Conservation (phyloP, 2,888 invertebrate genomes). For the Drosophila vallismaia region DNA sequence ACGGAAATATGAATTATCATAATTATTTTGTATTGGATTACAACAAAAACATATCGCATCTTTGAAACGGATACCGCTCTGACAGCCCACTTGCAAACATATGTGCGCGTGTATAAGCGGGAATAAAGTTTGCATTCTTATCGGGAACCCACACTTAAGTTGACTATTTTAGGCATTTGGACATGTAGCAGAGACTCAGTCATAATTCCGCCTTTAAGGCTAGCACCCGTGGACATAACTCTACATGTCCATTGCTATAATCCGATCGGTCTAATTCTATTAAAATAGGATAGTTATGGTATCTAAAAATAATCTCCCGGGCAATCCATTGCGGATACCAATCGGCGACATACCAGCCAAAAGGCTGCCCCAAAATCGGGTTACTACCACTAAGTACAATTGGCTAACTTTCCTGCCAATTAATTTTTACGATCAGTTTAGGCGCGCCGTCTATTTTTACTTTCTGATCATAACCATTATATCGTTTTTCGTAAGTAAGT, state of each 20-base stretch:
- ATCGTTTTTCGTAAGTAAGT: slow-evolving; percentile 87
- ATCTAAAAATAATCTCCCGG: neutral
- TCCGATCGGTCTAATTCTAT: neutral
- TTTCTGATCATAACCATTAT: slow-evolving; percentile 90
- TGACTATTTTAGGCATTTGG: slow-evolving; percentile 19
- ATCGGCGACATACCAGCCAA: slow-evolving; percentile 38
- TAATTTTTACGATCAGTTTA: slow-evolving; percentile 92
- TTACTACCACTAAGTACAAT: slow-evolving; percentile 89
- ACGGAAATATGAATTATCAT: slow-evolving; percentile 18
- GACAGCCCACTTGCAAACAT: slow-evolving; percentile 28
- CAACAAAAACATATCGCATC: slow-evolving; percentile 19
- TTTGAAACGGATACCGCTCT: slow-evolving; percentile 16
- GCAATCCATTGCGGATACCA: slow-evolving; percentile 46
- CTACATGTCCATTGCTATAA: neutral
- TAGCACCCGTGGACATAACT: slow-evolving; percentile 34
- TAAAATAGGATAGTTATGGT: slow-evolving; percentile 7
- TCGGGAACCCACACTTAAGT: slow-evolving; percentile 25
- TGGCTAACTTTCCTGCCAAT: slow-evolving; percentile 91
- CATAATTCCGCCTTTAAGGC: slow-evolving; percentile 42
- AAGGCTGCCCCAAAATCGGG: slow-evolving; percentile 83
- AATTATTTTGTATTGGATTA: slow-evolving; percentile 6
- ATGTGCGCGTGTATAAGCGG: neutral
- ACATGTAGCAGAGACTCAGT: slow-evolving; percentile 48
- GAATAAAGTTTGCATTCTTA: slow-evolving; percentile 9
- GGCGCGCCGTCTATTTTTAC: slow-evolving; percentile 93